Percentiles rank a stretch among this genome's conserved stretches.
phyloP scores from a whole-genome alignment of 2,888 invertebrate species.

The Tachina fera region DNA sequence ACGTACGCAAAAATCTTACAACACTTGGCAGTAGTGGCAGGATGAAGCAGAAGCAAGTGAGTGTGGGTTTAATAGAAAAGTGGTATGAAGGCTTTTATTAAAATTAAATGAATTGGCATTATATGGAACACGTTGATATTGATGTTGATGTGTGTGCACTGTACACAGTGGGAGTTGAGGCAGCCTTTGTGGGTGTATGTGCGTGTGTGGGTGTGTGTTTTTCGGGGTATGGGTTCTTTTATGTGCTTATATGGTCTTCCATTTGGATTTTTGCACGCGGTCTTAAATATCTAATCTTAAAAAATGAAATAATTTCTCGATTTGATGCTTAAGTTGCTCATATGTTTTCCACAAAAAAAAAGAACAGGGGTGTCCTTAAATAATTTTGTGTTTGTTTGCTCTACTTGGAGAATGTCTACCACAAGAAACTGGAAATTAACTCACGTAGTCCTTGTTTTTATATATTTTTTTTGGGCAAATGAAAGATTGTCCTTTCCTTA shows the following conservation, averaged over 20 bases:
- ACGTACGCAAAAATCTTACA: slow-evolving; percentile 48
- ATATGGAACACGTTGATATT: slow-evolving; percentile 9
- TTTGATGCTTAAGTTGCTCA: slow-evolving; percentile 19
- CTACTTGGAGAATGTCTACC: slow-evolving; percentile 20
- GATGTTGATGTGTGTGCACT: neutral
- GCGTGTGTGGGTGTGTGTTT: slow-evolving; percentile 3
- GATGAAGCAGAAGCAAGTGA: neutral
- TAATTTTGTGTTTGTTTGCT: slow-evolving; percentile 20
- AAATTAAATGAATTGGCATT: slow-evolving; percentile 71
- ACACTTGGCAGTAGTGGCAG: slow-evolving; percentile 18
- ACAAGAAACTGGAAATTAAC: slow-evolving; percentile 69
- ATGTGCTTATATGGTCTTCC: slow-evolving; percentile 52
- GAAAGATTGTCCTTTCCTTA: slow-evolving; percentile 47
- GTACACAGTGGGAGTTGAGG: slow-evolving; percentile 36
- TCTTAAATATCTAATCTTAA: slow-evolving; percentile 69
- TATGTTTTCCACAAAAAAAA: neutral
- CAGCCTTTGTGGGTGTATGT: neutral
- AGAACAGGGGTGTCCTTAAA: slow-evolving; percentile 61
- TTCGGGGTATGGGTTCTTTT: slow-evolving; percentile 12
- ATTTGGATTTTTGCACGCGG: slow-evolving; percentile 66
- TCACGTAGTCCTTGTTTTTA: slow-evolving; percentile 56
- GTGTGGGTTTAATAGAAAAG: slow-evolving; percentile 9
- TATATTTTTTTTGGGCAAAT: slow-evolving; percentile 51
- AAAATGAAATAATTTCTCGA: slow-evolving; percentile 70
- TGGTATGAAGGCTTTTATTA: slow-evolving; percentile 54